Conservation (phyloP, 2,888 invertebrate species). For the Drosophila planitibia region DNA sequence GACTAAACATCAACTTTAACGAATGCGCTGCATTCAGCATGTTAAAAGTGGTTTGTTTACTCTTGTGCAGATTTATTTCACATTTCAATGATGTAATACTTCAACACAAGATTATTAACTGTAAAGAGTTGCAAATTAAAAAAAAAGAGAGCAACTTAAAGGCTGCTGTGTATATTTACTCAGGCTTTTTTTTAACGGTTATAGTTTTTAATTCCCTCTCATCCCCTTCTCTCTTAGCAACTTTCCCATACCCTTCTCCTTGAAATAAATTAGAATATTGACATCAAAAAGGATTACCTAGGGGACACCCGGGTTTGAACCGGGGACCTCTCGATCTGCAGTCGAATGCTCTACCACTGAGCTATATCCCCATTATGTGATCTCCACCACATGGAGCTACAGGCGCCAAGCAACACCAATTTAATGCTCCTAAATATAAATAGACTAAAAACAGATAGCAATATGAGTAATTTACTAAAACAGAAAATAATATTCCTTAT, state of each 20-base stretch:
- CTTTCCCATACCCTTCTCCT: background rate
- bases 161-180: background rate
- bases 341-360: slow-evolving; percentile 63
- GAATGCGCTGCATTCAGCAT: background rate
- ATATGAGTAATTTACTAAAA: background rate
- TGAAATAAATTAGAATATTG: background rate
- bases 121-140: background rate
- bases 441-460: background rate
- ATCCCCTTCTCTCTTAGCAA: background rate
- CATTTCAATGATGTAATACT: slow-evolving; percentile 10
- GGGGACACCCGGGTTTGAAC: slow-evolving; percentile 81
- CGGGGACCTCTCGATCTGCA: slow-evolving; percentile 78
- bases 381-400: background rate
- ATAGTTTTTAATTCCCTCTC: no score
- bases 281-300: slow-evolving; percentile 34
- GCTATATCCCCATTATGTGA: slow-evolving; percentile 58
- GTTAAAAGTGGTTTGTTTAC: background rate
- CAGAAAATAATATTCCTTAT: background rate
- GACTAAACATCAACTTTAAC: slow-evolving; percentile 8
- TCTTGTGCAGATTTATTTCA: slow-evolving; percentile 2
- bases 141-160: background rate
- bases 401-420: background rate
- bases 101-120: background rate
- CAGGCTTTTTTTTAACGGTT: background rate
- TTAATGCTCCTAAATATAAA: slow-evolving; percentile 16